phyloP scores from a whole-genome alignment of 2,888 invertebrate species.

The Chydorus sphaericus region DNA sequence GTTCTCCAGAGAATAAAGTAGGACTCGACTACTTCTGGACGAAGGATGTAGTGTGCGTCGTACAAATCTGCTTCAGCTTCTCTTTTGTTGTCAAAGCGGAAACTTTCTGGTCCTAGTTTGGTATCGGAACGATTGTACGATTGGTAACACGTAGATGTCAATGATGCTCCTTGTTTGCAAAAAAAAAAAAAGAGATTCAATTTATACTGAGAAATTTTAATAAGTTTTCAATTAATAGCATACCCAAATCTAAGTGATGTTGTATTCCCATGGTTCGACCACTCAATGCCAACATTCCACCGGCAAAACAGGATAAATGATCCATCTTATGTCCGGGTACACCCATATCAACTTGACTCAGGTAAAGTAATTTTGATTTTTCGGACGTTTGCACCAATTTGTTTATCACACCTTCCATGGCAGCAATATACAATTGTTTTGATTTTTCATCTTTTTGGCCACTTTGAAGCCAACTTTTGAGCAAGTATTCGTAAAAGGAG shows the following conservation, averaged over 20 bases:
- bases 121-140: constrained; percentile 81
- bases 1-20: constrained; percentile 95
- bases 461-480: constrained; percentile 71
- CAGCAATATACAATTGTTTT: constrained; percentile 83
- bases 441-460: constrained; percentile 67
- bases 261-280: constrained; percentile 57
- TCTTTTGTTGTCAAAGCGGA: constrained; percentile 59
- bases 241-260: constrained; percentile 75
- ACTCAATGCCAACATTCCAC: constrained; percentile 86
- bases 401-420: constrained; percentile 65
- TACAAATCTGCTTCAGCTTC: constrained; percentile 85
- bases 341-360: constrained; percentile 82
- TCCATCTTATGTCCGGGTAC: constrained; percentile 95
- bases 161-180: constrained; percentile 75
- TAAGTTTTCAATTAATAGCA: no score
- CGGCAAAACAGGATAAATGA: constrained; percentile 89
- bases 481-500: constrained; percentile 94
- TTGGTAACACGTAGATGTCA: constrained; percentile 94
- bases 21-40: constrained; percentile 92
- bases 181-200: no score
- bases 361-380: constrained; percentile 55
- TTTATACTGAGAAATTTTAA: no score
- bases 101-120: constrained; percentile 49
- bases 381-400: constrained; percentile 55
- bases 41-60: constrained; percentile 85